Evolutionary conservation across 2,113 vertebrate species (phyloP).

Genomic region (Micronycteris hirsuta): DNA sequence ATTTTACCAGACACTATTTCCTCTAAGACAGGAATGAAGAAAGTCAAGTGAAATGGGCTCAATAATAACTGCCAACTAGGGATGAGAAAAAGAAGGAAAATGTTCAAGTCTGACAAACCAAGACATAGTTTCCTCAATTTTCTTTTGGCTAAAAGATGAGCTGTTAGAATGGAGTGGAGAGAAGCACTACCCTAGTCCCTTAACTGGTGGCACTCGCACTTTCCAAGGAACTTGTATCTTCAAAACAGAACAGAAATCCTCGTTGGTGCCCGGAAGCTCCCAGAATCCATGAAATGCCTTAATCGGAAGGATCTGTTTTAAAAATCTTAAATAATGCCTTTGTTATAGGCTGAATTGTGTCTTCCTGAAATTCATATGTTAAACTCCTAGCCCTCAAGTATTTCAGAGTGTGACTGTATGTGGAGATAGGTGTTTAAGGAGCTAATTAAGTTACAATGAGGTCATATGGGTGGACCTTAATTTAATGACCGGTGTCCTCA

Average conservation of each 20-base stretch:
- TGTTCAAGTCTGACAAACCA: not conserved
- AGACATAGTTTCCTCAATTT: not conserved
- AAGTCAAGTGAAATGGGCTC: not conserved
- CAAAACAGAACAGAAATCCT: not conserved
- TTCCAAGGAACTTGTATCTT: not conserved
- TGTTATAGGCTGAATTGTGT: not conserved
- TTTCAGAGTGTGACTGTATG: not conserved
- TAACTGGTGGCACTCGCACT: fast-evolving
- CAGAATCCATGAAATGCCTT: not conserved
- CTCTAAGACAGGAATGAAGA: not conserved
- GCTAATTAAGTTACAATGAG: not conserved
- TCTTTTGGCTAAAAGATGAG: not conserved
- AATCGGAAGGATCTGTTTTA: not conserved
- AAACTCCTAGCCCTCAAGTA: not conserved
- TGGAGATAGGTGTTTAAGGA: not conserved
- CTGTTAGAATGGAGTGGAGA: too few relatives aligned
- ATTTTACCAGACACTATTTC: not conserved
- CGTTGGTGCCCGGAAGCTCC: not conserved
- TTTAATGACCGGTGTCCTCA: not conserved
- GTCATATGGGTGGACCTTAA: not conserved
- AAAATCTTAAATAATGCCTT: not conserved
- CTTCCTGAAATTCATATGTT: not conserved
- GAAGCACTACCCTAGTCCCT: fast-evolving
- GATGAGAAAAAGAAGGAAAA: not conserved
- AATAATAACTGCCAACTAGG: not conserved